Base-by-base conservation (phyloP, 2,888 invertebrate species). In the Leptinotarsa haldemani region DNA sequence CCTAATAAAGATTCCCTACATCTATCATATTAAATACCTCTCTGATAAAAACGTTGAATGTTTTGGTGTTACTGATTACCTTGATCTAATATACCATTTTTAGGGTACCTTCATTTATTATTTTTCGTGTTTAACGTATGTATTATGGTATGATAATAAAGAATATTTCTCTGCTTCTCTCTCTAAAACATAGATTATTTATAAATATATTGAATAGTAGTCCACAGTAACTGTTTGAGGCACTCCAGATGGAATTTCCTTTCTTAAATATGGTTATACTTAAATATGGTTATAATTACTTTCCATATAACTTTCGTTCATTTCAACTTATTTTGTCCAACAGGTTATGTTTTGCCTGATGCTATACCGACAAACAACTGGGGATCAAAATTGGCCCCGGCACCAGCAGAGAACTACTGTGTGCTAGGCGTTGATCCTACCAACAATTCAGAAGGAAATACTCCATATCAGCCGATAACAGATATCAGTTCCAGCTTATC, bases 361-460 rank as follows among this genome's bases (percentile, higher is more conserved):
- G 67, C 73, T 25, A 25, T 74, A 25, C 65, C 71, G 52, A 16
- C 72, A n/a, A 66, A 18, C 65, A 77, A 74, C 65, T 53, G 74
- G 73, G 71, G 69, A 40, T 48, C 73, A 48, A 77, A 71, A 46
- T 69, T 75, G 12, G 18, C 69, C 5, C 71, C 73, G 12, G 48
- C 76, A 22, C 65, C 75, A 46, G 73, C 78, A 9, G 79, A 79
- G 40, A 82, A 77, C 73, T 86, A 86, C 71, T 85, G 85, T 67
- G 81, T 84, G 12, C 73, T 86, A 13, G 85, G 85, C 3, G 80
- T 84, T 7, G 82, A 82, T 69, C 74, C 80, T 20, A 70, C 76
- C 2, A 73, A 71, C 15, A 71, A 80, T 70, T 64, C 78, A 5
- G 79, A 77, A 30, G 40, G 71, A 13, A 80, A 82, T 56, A 76